Evolutionary conservation across 92 coral and sea anemone genomes (phyloP).

Genomic region (Zoanthus gigantus): DNA sequence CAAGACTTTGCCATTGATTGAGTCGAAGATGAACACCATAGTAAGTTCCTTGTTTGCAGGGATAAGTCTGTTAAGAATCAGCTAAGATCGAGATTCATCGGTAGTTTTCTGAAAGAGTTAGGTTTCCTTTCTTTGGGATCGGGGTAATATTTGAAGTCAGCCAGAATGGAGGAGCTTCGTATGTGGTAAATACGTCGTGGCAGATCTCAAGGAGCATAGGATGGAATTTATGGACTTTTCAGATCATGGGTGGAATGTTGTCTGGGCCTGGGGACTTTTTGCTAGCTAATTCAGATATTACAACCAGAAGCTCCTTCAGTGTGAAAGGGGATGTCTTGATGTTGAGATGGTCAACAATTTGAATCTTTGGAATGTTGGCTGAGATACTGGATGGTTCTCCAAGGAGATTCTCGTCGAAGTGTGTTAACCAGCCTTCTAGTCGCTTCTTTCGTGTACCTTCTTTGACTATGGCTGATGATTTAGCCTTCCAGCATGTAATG

Average conservation of each 20-base stretch:
- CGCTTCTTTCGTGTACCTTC: neutral
- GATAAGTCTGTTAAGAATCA: slow-evolving; percentile 11
- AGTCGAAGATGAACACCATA: neutral
- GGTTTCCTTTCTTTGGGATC: slow-evolving; percentile 41
- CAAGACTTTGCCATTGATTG: slow-evolving; percentile 23
- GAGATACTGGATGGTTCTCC: neutral
- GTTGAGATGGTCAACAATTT: neutral
- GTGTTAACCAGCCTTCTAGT: slow-evolving; percentile 26
- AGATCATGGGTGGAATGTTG: slow-evolving; percentile 40
- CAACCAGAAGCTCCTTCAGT: neutral
- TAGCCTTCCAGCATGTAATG: slow-evolving; percentile 17
- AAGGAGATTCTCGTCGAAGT: slow-evolving; percentile 23
- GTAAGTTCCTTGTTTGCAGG: slow-evolving; percentile 11
- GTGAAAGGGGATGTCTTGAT: slow-evolving; percentile 28
- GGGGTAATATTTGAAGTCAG: neutral
- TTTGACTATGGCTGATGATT: slow-evolving; percentile 20
- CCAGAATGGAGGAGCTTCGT: neutral
- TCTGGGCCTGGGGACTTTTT: slow-evolving; percentile 38
- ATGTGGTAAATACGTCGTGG: neutral
- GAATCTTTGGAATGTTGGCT: slow-evolving; percentile 18
- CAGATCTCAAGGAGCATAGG: slow-evolving; percentile 21
- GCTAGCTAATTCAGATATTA: neutral
- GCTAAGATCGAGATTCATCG: slow-evolving; percentile 7
- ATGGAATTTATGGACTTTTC: neutral
- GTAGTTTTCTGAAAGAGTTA: slow-evolving; percentile 8